Evolutionary conservation across 2,888 invertebrate genomes (phyloP), one percentile per base, ranked within the genome.

Genomic region (Danaus chrysippus): DNA sequence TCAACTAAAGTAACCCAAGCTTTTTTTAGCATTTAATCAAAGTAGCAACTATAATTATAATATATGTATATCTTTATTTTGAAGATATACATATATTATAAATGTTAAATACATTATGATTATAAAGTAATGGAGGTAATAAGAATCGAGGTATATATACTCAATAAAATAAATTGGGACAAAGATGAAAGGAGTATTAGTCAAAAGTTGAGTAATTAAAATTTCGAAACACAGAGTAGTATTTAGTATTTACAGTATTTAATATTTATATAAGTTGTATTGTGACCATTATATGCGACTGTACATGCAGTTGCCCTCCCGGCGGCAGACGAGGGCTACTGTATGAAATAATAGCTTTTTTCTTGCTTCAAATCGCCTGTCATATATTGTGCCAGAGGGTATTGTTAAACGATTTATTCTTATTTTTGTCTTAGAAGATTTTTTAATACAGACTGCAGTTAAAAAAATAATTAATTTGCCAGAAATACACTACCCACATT

Each of bases 341-440:
- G 87, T 86, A 84, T 78, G 73, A 74, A 77, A 83, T 88, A 86
- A 87, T 84, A 83, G 80, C 80, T 81, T 87, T 87, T 87, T 86
- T 84, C 67, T 75, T 70, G 73, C 78, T 78, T 79, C 72, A 79
- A 80, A 82, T 80, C 77, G 76, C 70, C 76, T 81, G 81, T 80
- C 81, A 78, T 82, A 81, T 83, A 80, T 80, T 74, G 81, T 78
- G 75, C 73, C 74, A 44, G 41, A 56, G 61, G 61, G 59, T 63
- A 62, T 23, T 54, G 59, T 54, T 54, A 44, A 59, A 54, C 54
- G 59, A 59, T 44, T 54, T 43, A n/a, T 43, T 60, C 52, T 23
- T 52, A 54, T 58, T 12, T 43, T n/a, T 49, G 17, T 49, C 49
- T 49, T 17, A 58, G 52, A 54, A 54, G 54, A 54, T 62, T 56